Evolutionary conservation across 2,888 invertebrate species (phyloP), one percentile per base, ranked within the genome.

Genomic region (Cataglyphis altisquamis): DNA sequence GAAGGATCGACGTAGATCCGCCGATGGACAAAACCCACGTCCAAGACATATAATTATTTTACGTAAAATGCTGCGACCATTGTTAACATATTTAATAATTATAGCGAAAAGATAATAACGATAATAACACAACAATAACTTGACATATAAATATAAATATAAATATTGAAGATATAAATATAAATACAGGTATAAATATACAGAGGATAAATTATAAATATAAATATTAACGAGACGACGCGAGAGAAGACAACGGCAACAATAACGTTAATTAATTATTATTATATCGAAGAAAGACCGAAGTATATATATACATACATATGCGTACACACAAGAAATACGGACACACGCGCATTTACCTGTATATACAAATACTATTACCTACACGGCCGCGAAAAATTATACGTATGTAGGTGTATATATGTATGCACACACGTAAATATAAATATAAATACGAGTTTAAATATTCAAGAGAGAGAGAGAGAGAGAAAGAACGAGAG

Each of bases 41-140:
- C 87, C 87, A 86, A 89, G 89, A 90, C 84, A 89, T 89, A 86
- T 89, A 90, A 87, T 95, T 96, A 94, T 96, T 96, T 94, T 96
- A 95, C 95, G 95, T 96, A 95, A 96, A 77, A 66, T 95, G 95
- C 95, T 96, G 95, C 96, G 95, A 93, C 95, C 95, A 95, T 96
- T 96, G 95, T 95, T 96, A 90, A 95, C 95, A 93, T 96, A 95
- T 94, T 95, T 95, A 90, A 94, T 95, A 94, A 94, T 94, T 94
- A 90, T 95, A 95, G 91, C 95, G 94, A 94, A 94, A 90, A 94
- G 94, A 91, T 95, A 95, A 90, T 95, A 95, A 90, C 92, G 95
- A 88, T 94, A 95, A 88, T 90, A 92, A 81, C 94, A 87, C 90
- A 92, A 81, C 94, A 87, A 93, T 94, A 89, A 92, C 92, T 92